Evolutionary conservation across 2,113 vertebrate species (phyloP).

Genomic region (Miniopterus natalensis): DNA sequence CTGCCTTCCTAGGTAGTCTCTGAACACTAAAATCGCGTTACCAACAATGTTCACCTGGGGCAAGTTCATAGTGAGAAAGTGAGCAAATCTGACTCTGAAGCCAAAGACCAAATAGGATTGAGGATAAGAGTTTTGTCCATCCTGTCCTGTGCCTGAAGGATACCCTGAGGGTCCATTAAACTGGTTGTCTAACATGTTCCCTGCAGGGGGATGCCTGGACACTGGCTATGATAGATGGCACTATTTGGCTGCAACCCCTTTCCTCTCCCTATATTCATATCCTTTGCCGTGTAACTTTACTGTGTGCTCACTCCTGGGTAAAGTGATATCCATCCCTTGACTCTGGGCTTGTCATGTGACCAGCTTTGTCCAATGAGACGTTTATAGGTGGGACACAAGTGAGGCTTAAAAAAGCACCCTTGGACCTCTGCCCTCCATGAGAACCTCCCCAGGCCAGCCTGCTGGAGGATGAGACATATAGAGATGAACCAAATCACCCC

Average conservation of each 20-base stretch:
- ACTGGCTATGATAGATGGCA: neutral
- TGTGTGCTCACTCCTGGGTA: too few relatives aligned
- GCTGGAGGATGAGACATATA: neutral
- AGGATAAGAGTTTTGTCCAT: neutral
- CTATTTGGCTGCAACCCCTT: neutral
- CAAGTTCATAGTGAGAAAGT: neutral
- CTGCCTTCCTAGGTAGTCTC: neutral
- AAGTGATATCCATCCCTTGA: neutral
- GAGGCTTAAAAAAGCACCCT: neutral
- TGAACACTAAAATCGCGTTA: neutral
- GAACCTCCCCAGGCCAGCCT: neutral
- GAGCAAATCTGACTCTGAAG: neutral
- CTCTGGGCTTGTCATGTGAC: neutral
- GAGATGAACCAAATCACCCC: neutral
- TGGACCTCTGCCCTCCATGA: neutral
- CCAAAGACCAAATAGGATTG: neutral
- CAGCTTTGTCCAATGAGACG: neutral
- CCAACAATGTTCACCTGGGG: neutral
- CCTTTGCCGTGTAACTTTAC: neutral
- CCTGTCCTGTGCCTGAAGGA: neutral
- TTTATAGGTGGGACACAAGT: neutral
- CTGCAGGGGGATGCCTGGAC: neutral
- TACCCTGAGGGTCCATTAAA: neutral
- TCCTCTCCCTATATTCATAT: too few relatives aligned
- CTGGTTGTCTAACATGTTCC: accelerated